A percentile compares a stretch with the other conserved stretches of the same genome.
These are phyloP conservation scores for Dysmachus trigonus DNA, from an alignment of 2,888 invertebrate genomes.

Conservation along the genomic window DNA sequence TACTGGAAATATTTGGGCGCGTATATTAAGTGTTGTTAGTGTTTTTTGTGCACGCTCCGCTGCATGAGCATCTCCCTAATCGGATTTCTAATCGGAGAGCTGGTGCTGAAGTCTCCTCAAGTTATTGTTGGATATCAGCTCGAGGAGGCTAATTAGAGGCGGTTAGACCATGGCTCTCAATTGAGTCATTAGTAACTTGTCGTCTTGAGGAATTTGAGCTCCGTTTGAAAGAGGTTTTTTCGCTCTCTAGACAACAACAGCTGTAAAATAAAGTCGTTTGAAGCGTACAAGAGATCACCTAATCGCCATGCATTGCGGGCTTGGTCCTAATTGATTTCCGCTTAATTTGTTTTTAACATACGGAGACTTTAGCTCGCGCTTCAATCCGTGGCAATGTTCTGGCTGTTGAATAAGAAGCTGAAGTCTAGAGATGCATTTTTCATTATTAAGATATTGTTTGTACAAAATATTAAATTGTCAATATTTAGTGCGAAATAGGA, in stretches of 20 bases:
- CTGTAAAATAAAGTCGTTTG: background rate
- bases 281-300: background rate
- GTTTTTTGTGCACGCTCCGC: conserved; percentile 4
- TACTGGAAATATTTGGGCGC: conserved; percentile 21
- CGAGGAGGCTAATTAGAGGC: conserved; percentile 27
- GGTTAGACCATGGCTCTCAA: conserved; percentile 15
- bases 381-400: background rate
- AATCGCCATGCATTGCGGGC: background rate
- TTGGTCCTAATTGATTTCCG: background rate
- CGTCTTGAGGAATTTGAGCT: background rate
- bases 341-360: background rate
- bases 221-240: background rate
- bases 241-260: background rate
- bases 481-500: too few relatives aligned
- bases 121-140: conserved; percentile 4
- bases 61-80: conserved; percentile 22
- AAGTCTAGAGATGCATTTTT: too few relatives aligned
- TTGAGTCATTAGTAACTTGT: conserved; percentile 35
- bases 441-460: too few relatives aligned
- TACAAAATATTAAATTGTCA: too few relatives aligned
- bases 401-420: background rate
- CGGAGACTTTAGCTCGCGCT: background rate
- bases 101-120: background rate
- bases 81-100: conserved; percentile 24
- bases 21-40: conserved; percentile 31